Conservation (phyloP, 2,888 invertebrate genomes). For the Fissipunctia ypsillon region DNA sequence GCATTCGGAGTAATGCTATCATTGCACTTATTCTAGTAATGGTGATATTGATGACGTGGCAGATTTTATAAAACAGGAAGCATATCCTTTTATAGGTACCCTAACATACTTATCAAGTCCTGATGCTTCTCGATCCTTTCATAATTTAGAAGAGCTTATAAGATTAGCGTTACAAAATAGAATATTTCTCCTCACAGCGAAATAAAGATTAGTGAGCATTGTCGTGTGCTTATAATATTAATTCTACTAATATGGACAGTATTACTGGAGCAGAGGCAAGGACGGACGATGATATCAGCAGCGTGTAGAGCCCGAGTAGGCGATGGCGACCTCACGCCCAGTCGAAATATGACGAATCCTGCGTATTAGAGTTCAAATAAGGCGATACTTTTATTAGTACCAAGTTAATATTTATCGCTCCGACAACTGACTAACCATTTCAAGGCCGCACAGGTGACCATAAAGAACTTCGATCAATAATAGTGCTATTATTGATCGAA, state of each 20-base stretch:
- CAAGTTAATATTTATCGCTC: slow-evolving; percentile 30
- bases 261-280: slow-evolving; percentile 54
- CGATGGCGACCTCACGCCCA: slow-evolving; percentile 63
- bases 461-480: no score
- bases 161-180: not conserved
- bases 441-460: slow-evolving; percentile 40
- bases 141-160: not conserved
- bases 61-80: not conserved
- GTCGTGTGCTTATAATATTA: slow-evolving; percentile 38
- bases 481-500: no score
- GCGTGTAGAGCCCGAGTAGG: slow-evolving; percentile 63
- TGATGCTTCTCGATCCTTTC: not conserved
- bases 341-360: slow-evolving; percentile 62
- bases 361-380: slow-evolving; percentile 50
- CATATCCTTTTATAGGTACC: not conserved
- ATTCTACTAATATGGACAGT: slow-evolving; percentile 52
- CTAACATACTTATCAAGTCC: not conserved
- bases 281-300: slow-evolving; percentile 70
- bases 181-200: not conserved
- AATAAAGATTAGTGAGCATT: slow-evolving; percentile 27
- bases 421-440: slow-evolving; percentile 34
- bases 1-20: slow-evolving; percentile 12
- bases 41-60: not conserved
- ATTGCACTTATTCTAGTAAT: slow-evolving; percentile 16
- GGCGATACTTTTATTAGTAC: slow-evolving; percentile 39